phyloP scores from a whole-genome alignment of 2,113 vertebrate species.

The Gobiocypris rarus region DNA sequence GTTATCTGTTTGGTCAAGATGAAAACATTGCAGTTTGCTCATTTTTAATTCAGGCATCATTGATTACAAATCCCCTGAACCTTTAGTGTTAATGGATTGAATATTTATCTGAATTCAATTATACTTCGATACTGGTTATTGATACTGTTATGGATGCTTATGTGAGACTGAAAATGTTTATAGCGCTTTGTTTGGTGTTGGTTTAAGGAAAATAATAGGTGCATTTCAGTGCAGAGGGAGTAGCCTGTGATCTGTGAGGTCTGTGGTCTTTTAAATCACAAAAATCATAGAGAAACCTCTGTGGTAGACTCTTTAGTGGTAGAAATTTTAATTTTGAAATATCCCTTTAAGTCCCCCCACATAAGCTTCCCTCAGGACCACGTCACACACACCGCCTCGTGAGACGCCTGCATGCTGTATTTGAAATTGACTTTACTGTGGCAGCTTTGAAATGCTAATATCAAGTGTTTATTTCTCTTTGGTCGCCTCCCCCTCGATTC shows the following conservation, averaged over 20 bases:
- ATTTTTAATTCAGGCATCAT: too few relatives aligned
- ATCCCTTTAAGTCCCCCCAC: background rate
- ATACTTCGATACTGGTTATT: too few relatives aligned
- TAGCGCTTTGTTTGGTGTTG: background rate
- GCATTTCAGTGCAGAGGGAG: background rate
- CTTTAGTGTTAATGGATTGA: too few relatives aligned
- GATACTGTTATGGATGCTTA: too few relatives aligned
- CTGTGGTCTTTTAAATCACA: background rate
- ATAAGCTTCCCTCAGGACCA: background rate
- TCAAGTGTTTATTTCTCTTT: constrained; percentile 44
- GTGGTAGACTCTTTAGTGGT: background rate
- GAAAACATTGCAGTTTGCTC: too few relatives aligned
- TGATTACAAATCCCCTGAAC: too few relatives aligned
- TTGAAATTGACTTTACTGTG: constrained; percentile 14
- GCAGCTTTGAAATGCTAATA: constrained; percentile 36
- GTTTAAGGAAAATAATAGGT: background rate
- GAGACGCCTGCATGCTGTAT: background rate
- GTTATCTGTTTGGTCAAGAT: too few relatives aligned
- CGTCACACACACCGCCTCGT: background rate
- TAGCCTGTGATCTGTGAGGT: background rate
- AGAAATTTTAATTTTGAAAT: background rate
- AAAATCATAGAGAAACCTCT: background rate
- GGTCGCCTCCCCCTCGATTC: background rate
- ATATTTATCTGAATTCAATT: too few relatives aligned
- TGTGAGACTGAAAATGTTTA: background rate